Percentiles rank a stretch among this genome's conserved stretches.
Evolutionary conservation across 2,113 vertebrate species (phyloP).

Genomic region (Ammodytes marinus): DNA sequence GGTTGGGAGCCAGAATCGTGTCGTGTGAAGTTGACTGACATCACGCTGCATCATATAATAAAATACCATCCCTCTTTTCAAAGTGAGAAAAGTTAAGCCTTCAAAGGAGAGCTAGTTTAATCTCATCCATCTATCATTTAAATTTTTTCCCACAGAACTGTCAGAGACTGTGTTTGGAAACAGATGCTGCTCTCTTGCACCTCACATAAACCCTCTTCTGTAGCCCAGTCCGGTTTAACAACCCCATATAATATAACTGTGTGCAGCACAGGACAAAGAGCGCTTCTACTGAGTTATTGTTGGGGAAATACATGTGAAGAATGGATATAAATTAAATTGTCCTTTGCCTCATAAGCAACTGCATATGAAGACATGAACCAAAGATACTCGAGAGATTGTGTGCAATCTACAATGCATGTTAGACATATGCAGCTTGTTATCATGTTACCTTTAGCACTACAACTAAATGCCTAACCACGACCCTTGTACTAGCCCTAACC

Average conservation of each 20-base stretch:
- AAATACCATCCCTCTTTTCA: background rate
- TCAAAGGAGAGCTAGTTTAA: constrained; percentile 10
- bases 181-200: constrained; percentile 26
- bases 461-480: no score
- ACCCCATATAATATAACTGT: constrained; percentile 18
- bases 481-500: no score
- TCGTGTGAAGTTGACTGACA: background rate
- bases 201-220: constrained; percentile 24
- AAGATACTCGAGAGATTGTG: rapidly evolving
- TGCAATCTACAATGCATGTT: background rate
- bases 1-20: background rate
- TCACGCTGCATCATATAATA: background rate
- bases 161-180: background rate
- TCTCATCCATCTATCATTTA: constrained; percentile 20
- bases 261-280: background rate
- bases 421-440: background rate
- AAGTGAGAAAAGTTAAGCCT: background rate
- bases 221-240: constrained; percentile 16
- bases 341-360: background rate
- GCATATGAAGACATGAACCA: background rate
- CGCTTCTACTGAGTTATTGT: constrained; percentile 10
- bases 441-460: background rate
- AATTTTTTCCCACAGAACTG: constrained; percentile 13
- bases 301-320: constrained; percentile 17
- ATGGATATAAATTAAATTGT: constrained; percentile 17